phyloP scores from a whole-genome alignment of 2,113 vertebrate genomes.

The Tilapia sparmanii region DNA sequence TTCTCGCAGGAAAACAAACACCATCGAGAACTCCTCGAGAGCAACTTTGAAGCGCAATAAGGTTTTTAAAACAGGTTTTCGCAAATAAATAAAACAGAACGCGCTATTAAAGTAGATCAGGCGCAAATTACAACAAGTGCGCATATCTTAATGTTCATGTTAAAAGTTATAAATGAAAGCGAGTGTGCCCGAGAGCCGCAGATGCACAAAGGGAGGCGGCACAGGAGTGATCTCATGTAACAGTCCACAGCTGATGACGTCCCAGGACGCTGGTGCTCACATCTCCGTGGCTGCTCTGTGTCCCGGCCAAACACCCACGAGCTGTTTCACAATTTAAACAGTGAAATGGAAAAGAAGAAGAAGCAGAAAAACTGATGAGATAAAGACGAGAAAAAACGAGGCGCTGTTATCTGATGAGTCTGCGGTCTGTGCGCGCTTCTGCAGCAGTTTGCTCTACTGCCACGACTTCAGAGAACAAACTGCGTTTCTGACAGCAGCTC shows the following conservation, averaged over 20 bases:
- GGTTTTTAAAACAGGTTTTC: not conserved
- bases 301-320: not conserved
- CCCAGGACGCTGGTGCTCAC: not conserved
- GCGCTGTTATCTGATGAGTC: not conserved
- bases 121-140: not conserved
- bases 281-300: not conserved
- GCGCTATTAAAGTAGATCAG: not conserved
- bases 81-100: not conserved
- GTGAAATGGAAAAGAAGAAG: not conserved
- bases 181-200: not conserved
- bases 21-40: not conserved
- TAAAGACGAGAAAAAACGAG: not conserved
- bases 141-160: not conserved
- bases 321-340: not conserved
- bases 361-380: not conserved
- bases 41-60: not conserved
- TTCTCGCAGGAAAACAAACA: not conserved
- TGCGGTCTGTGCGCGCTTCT: constrained; percentile 3
- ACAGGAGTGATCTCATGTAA: not conserved
- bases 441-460: not conserved
- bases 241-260: not conserved
- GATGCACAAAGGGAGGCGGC: not conserved
- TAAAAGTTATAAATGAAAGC: not conserved
- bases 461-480: not conserved
- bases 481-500: not conserved